Evolutionary conservation across 2,888 invertebrate genomes (phyloP).

Genomic region (Halocaridina rubra): DNA sequence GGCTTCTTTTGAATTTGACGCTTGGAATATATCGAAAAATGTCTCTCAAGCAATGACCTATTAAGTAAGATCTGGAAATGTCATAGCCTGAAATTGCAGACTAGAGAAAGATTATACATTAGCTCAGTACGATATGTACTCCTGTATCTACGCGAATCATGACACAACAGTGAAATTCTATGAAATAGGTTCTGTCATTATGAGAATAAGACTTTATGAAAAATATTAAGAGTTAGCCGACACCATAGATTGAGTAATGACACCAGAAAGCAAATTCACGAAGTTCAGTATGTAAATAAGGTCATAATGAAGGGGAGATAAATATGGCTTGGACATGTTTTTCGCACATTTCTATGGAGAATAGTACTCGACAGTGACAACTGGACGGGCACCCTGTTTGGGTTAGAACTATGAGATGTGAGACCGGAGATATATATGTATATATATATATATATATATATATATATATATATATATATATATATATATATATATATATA

Average conservation of each 20-base stretch:
- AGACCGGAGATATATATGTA: no score
- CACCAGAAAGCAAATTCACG: background rate
- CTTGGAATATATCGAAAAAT: background rate
- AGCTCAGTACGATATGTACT: background rate
- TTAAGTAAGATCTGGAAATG: background rate
- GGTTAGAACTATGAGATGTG: no score
- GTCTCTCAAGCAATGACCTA: background rate
- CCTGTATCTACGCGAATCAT: background rate
- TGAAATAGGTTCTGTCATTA: background rate
- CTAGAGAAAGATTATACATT: background rate
- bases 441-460: no score
- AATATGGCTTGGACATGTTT: background rate
- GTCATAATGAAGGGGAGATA: background rate
- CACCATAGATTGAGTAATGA: background rate
- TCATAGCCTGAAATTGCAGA: background rate
- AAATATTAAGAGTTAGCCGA: background rate
- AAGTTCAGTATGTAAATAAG: background rate
- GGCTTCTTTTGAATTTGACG: no score
- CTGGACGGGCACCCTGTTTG: no score
- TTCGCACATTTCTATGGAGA: background rate
- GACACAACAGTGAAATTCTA: background rate
- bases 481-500: no score
- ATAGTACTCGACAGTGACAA: background rate
- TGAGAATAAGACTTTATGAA: background rate
- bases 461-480: no score